These are phyloP conservation scores for Rhincodon typus DNA, from an alignment of 2,797 vertebrate genomes.

Conservation along the genomic window DNA sequence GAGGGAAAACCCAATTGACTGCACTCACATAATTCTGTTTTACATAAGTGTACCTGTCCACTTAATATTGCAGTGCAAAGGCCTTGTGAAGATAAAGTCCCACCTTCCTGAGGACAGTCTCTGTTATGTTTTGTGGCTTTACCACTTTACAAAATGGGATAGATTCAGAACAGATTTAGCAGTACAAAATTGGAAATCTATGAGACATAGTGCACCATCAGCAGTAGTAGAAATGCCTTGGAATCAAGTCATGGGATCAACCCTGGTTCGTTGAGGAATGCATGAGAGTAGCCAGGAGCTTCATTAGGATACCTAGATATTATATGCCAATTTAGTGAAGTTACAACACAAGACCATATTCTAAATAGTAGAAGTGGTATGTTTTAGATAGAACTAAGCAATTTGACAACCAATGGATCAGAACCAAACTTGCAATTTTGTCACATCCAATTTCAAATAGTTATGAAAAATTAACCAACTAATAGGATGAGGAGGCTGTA, in stretches of 20 bases:
- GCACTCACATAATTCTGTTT: neutral
- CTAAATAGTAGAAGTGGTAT: neutral
- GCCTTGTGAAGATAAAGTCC: neutral
- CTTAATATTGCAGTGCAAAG: neutral
- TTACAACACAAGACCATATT: neutral
- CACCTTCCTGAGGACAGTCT: neutral
- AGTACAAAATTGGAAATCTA: too few species aligned
- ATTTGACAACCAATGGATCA: neutral
- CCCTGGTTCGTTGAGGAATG: neutral
- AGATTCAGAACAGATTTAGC: too few species aligned
- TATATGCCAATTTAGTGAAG: neutral
- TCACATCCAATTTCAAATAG: neutral
- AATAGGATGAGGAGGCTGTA: neutral
- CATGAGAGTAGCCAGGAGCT: neutral
- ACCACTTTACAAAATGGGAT: neutral
- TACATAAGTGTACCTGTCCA: neutral
- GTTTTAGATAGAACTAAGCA: neutral
- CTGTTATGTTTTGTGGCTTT: neutral
- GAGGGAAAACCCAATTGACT: neutral
- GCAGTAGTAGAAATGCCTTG: neutral
- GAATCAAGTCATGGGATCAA: neutral
- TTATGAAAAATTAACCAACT: neutral
- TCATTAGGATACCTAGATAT: neutral
- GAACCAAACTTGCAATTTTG: neutral
- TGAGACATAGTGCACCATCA: neutral